These are phyloP conservation scores for Maccullochella peelii DNA, from an alignment of 2,113 vertebrate species.

Conservation along the genomic window DNA sequence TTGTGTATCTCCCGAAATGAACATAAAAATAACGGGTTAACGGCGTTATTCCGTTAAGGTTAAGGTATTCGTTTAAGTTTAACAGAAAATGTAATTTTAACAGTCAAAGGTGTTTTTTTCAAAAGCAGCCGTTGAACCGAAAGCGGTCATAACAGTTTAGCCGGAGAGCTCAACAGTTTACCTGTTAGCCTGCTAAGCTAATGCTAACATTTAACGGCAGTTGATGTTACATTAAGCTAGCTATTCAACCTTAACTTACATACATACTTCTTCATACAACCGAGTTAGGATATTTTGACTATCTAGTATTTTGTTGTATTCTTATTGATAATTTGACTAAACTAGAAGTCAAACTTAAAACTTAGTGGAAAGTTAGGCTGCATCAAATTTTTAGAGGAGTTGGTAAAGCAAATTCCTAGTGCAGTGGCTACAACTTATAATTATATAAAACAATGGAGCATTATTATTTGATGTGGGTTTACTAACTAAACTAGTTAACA, in stretches of 20 bases:
- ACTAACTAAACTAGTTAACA: background rate
- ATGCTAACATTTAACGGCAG: conserved; percentile 7
- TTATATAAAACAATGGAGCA: background rate
- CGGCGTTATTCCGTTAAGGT: accelerated
- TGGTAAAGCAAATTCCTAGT: too few species aligned
- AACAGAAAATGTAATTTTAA: background rate
- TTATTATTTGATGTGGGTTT: background rate
- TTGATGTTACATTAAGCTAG: conserved; percentile 6
- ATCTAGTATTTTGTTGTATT: background rate
- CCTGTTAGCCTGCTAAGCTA: background rate
- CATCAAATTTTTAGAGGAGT: background rate
- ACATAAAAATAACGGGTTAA: background rate
- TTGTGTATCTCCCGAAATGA: background rate
- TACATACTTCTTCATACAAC: background rate
- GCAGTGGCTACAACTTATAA: background rate
- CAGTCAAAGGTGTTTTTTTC: background rate
- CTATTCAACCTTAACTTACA: too few species aligned
- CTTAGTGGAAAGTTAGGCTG: background rate
- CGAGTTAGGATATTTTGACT: background rate
- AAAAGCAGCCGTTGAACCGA: background rate
- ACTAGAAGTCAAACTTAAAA: background rate
- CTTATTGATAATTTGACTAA: background rate
- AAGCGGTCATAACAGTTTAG: background rate
- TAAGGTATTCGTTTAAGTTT: background rate
- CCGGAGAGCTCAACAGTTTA: background rate